Base-by-base conservation (phyloP, 37 sponge, comb jelly and placozoan species). In the Oopsacas minuta region DNA sequence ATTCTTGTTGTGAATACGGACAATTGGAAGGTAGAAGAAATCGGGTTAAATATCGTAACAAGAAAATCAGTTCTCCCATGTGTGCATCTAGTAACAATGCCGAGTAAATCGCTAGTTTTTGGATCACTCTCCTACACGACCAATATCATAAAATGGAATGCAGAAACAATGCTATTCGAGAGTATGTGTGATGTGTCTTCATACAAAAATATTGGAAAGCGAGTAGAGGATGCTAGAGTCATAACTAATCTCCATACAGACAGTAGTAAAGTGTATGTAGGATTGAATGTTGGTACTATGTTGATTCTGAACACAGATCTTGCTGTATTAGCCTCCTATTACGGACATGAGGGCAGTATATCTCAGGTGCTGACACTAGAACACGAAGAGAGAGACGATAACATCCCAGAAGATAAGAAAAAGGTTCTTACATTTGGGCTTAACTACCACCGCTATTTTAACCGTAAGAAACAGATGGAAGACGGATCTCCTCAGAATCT, bases 361-460 rank as follows among this genome's bases (percentile, higher is more conserved):
- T 61, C 75, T 3, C 75, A 61, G 7, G 22, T 61, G 22, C 75
- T 61, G 28, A 61, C 75, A 3, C 75, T 61, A 12, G 75, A 61
- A 32, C 28, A 20, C 30, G 75, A 10, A 12, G 75, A 61, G 28
- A 3, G 28, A 3, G 28, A 61, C 5, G 28, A 3, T 61, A 61
- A 61, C 75, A 61, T 32, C 75, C 49, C 15, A 42, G 49, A 42
- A 42, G 49, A 42, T 42, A 61, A n/a, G 75, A 61, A 61, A 61
- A 61, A 61, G 75, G 75, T 61, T 10, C 20, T 61, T 10, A 61
- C 75, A 61, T 61, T 61, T 34, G 75, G 75, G 22, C 75, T 61
- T 3, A 61, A 61, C 22, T 61, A 61, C 75, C 75, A 61, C 28
- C 75, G 75, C 75, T 61, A 61, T 61, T 61, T 61, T 34, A 61